A percentile compares a stretch with the other conserved stretches of the same genome.
Evolutionary conservation across 2,797 vertebrate species (phyloP).

Genomic region (Florisuga fusca): DNA sequence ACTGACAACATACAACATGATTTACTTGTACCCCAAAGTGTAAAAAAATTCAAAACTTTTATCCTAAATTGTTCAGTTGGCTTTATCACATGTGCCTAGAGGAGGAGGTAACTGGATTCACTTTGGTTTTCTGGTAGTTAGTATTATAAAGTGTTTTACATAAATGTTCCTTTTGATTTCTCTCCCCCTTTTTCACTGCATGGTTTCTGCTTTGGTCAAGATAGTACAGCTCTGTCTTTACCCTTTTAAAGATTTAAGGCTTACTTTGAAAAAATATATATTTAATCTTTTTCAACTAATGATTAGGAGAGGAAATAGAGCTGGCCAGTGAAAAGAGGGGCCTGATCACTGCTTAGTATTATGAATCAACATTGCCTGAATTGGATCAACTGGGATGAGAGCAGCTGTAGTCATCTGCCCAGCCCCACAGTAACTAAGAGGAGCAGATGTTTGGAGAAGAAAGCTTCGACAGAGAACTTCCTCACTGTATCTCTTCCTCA

Average conservation of each 20-base stretch:
- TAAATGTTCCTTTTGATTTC: neutral
- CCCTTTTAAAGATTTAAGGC: neutral
- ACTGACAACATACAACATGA: fast-evolving
- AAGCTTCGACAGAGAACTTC: neutral
- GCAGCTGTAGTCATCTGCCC: neutral
- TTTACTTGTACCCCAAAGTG: neutral
- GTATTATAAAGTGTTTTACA: neutral
- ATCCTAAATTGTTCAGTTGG: fast-evolving
- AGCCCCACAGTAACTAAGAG: neutral
- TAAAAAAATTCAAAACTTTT: neutral
- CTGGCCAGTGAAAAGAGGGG: neutral
- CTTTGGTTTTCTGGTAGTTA: neutral
- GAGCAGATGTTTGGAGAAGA: slow-evolving; percentile 2
- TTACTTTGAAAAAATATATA: neutral
- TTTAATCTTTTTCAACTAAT: neutral
- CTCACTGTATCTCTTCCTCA: neutral
- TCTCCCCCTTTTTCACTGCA: neutral
- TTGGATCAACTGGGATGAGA: neutral
- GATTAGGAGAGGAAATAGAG: neutral
- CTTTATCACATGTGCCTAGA: fast-evolving
- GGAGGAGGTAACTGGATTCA: neutral
- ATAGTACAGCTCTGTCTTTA: neutral
- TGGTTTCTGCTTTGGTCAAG: neutral
- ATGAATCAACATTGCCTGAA: slow-evolving; percentile 37
- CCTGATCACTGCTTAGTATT: neutral